Evolutionary conservation across 2,113 vertebrate genomes (phyloP).

Genomic region (Ursus arctos): DNA sequence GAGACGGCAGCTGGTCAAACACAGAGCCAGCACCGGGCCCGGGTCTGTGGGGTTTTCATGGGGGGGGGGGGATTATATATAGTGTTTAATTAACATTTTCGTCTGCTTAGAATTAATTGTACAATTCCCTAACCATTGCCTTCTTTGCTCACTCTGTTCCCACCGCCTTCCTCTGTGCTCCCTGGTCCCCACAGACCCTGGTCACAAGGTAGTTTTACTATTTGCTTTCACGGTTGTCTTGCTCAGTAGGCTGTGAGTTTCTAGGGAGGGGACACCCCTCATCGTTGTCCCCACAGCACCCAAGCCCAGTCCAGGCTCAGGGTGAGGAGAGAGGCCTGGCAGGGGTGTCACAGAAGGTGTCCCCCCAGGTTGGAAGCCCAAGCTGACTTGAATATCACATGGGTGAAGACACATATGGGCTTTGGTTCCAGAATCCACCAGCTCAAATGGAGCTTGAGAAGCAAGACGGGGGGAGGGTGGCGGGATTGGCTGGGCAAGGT

Average conservation of each 20-base stretch:
- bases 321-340: no score
- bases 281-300: no score
- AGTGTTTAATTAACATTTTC: no score
- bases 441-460: background rate
- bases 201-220: fast-evolving
- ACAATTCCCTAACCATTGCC: no score
- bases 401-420: background rate
- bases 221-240: background rate
- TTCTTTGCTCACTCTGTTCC: background rate
- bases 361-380: background rate
- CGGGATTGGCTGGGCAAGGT: fast-evolving
- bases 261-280: background rate
- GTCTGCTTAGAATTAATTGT: no score
- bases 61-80: no score
- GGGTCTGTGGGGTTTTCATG: background rate
- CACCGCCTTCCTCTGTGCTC: no score
- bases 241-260: background rate
- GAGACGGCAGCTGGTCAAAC: background rate
- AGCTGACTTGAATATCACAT: no score
- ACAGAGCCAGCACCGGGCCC: background rate
- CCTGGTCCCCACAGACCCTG: no score
- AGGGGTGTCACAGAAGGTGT: no score
- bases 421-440: background rate
- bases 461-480: background rate
- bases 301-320: background rate